A percentile compares a stretch with the other conserved stretches of the same genome.
Conservation (phyloP, 2,113 vertebrate genomes). For the Platysteira castanea region DNA sequence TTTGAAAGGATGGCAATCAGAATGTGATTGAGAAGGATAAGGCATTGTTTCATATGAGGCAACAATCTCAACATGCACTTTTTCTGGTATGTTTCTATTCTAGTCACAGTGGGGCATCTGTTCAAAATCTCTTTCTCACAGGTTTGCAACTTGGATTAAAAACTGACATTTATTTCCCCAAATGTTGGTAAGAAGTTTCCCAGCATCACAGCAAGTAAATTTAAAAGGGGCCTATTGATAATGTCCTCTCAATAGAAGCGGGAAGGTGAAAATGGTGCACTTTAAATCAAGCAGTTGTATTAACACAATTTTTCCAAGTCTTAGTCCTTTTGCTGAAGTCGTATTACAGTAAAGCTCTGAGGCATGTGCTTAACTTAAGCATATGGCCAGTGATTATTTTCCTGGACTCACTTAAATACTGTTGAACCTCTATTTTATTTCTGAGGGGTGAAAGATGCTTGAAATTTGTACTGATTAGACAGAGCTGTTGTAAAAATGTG, state of each 20-base stretch:
- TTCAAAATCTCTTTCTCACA: neutral
- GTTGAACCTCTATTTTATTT: neutral
- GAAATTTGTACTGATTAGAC: neutral
- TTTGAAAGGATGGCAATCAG: neutral
- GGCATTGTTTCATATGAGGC: neutral
- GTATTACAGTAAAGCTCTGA: constrained; percentile 8
- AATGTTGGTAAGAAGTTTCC: neutral
- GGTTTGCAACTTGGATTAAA: neutral
- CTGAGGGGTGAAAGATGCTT: neutral
- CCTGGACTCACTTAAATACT: neutral
- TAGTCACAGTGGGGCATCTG: neutral
- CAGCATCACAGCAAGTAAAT: neutral
- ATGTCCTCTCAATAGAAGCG: neutral
- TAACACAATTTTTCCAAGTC: neutral
- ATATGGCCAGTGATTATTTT: neutral
- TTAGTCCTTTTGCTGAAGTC: neutral
- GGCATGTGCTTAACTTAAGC: constrained; percentile 5
- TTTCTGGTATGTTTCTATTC: neutral
- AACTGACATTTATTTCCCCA: neutral
- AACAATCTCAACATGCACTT: neutral
- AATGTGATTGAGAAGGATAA: neutral
- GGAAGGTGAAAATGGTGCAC: neutral
- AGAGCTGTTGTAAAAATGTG: neutral
- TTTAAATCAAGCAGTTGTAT: neutral
- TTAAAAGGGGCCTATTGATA: neutral